Conservation (phyloP, 1,140 invertebrate genomes). For the Pristionchus pacificus region DNA sequence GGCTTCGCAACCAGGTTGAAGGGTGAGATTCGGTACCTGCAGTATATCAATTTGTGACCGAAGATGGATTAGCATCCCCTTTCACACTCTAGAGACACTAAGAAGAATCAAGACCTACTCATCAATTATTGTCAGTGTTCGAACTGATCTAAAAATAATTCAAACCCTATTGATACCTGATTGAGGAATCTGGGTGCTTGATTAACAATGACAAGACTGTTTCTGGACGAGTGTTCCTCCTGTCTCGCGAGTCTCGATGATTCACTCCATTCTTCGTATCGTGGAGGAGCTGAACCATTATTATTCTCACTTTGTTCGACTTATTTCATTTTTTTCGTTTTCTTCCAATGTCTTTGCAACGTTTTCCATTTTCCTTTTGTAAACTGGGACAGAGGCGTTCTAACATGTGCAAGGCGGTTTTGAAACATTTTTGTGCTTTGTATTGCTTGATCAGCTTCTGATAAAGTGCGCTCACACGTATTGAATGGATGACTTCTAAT, state of each 20-base stretch:
- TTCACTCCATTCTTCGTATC: constrained; percentile 12
- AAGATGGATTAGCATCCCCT: neutral
- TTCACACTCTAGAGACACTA: neutral
- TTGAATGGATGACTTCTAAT: too few relatives aligned
- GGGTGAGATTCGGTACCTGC: constrained; percentile 46
- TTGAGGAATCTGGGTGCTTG: constrained; percentile 25
- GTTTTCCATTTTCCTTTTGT: too few relatives aligned
- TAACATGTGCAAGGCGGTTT: too few relatives aligned
- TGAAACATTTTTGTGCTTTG: too few relatives aligned
- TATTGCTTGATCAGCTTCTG: too few relatives aligned
- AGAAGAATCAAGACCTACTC: constrained; percentile 21
- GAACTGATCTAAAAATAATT: constrained; percentile 7
- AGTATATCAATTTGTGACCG: neutral
- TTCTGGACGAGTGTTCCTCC: neutral
- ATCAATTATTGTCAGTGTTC: constrained; percentile 29
- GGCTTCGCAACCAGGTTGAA: constrained; percentile 38
- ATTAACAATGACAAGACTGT: constrained; percentile 10
- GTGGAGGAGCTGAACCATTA: constrained; percentile 16
- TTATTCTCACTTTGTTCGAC: too few relatives aligned
- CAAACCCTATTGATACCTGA: constrained; percentile 6
- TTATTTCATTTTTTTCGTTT: too few relatives aligned
- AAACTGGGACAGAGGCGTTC: too few relatives aligned
- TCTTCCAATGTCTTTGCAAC: too few relatives aligned
- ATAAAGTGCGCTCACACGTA: too few relatives aligned
- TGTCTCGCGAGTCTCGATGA: constrained; percentile 21